Conservation (phyloP, 2,888 invertebrate species). For the Dastarcus helophoroides region DNA sequence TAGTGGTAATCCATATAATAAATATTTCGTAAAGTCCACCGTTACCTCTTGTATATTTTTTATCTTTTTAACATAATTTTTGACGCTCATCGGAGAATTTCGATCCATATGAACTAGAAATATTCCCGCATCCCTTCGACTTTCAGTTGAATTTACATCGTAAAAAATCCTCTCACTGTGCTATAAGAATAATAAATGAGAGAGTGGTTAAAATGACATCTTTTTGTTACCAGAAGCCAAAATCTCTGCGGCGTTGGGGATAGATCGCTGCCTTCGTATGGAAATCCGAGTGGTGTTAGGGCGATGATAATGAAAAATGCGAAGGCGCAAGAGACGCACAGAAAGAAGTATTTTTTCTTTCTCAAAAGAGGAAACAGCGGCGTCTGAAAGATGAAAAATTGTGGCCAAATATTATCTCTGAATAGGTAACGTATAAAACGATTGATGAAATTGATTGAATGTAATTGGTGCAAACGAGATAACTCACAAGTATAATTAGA, state of each 20-base stretch:
- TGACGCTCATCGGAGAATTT: conserved; percentile 22
- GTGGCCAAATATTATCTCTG: not conserved
- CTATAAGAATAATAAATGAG: conserved; percentile 15
- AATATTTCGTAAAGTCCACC: conserved; percentile 19
- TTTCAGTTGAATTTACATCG: conserved; percentile 17
- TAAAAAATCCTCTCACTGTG: conserved; percentile 20
- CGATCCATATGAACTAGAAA: conserved; percentile 23
- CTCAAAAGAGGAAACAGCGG: conserved; percentile 5
- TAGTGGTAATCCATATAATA: conserved; percentile 24
- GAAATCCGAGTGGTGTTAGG: conserved; percentile 52
- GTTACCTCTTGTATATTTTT: conserved; percentile 14
- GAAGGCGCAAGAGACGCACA: no score
- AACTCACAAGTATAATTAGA: no score
- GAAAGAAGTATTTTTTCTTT: conserved; percentile 5
- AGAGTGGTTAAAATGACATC: no score
- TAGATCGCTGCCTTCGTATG: conserved; percentile 48
- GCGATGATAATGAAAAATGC: conserved; percentile 34
- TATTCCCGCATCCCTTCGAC: conserved; percentile 22
- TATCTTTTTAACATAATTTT: conserved; percentile 17
- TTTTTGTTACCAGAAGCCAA: conserved; percentile 24
- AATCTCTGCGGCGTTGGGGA: conserved; percentile 56
- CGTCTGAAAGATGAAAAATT: conserved; percentile 5
- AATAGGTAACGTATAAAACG: no score
- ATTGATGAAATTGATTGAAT: no score
- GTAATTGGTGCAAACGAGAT: no score